These are phyloP conservation scores for Elysia chlorotica DNA, from an alignment of 1,140 invertebrate genomes.

Conservation along the genomic window DNA sequence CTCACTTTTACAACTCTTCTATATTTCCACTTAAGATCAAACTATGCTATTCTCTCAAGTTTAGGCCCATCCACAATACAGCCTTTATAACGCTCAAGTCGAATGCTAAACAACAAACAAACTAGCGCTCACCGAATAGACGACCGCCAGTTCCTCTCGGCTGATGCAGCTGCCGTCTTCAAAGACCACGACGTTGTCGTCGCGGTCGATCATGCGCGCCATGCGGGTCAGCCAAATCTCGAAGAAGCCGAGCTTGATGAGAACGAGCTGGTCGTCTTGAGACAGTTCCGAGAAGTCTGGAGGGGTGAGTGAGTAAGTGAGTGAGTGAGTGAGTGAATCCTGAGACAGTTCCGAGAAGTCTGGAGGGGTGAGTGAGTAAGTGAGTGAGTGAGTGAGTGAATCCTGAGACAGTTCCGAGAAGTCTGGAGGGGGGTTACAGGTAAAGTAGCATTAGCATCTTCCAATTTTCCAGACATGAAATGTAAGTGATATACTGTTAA, in stretches of 20 bases:
- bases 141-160: conserved; percentile 83
- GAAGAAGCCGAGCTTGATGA: conserved; percentile 95
- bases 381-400: too few relatives aligned
- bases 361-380: too few relatives aligned
- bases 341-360: too few relatives aligned
- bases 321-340: too few relatives aligned
- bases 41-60: background rate
- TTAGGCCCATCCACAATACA: background rate
- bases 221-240: conserved; percentile 93
- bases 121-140: conserved; percentile 82
- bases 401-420: too few relatives aligned
- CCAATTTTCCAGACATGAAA: too few relatives aligned
- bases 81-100: background rate
- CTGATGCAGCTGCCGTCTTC: conserved; percentile 88
- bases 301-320: too few relatives aligned
- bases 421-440: too few relatives aligned
- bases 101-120: background rate
- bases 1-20: background rate
- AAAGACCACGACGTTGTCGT: conserved; percentile 83
- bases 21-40: background rate
- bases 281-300: conserved; percentile 95
- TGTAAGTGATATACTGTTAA: too few relatives aligned
- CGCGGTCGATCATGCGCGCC: conserved; percentile 74
- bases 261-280: conserved; percentile 97
- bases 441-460: too few relatives aligned